A percentile compares a stretch with the other conserved stretches of the same genome.
Conservation (phyloP, 2,113 vertebrate species). For the Antechinus flavipes region DNA sequence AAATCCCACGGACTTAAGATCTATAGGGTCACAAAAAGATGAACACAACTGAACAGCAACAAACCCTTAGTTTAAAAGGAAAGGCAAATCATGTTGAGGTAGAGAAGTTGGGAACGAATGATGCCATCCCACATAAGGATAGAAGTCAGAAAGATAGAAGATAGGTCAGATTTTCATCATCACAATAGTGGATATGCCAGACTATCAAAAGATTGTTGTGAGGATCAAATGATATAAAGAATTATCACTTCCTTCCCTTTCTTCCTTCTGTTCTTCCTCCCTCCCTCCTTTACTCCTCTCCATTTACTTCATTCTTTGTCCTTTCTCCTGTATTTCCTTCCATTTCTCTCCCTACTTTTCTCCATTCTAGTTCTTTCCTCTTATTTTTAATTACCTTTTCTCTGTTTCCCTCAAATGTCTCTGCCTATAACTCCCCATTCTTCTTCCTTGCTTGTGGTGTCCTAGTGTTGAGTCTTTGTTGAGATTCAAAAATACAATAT, state of each 20-base stretch:
- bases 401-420: neutral
- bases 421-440: neutral
- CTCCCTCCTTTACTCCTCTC: neutral
- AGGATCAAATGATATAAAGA: neutral
- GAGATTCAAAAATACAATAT: neutral
- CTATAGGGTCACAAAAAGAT: too few species aligned
- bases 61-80: neutral
- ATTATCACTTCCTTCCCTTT: neutral
- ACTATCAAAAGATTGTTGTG: neutral
- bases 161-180: neutral
- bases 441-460: neutral
- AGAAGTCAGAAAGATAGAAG: neutral
- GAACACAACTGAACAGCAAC: too few species aligned
- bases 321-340: neutral
- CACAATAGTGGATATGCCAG: neutral
- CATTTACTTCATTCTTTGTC: neutral
- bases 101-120: neutral
- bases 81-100: neutral
- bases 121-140: neutral
- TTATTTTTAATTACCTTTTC: slow-evolving; percentile 18
- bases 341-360: neutral
- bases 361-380: neutral
- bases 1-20: too few species aligned
- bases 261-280: too few species aligned
- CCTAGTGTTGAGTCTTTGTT: slow-evolving; percentile 16